Evolutionary conservation across 2,113 vertebrate genomes (phyloP).

Genomic region (Montifringilla adamsi): DNA sequence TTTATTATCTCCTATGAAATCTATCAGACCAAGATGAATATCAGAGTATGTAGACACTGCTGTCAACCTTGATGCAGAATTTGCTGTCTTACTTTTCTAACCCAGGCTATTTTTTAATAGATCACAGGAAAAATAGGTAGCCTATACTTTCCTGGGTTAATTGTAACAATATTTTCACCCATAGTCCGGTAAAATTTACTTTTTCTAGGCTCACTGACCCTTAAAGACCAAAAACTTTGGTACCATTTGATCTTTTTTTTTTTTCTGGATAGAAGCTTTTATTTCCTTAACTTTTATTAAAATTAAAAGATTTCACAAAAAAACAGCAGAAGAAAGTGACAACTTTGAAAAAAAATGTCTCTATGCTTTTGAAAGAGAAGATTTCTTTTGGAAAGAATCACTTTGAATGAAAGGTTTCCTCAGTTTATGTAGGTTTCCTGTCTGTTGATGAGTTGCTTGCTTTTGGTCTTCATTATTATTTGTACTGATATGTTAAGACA

Average conservation of each 20-base stretch:
- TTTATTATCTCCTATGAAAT: background rate
- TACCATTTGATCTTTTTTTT: background rate
- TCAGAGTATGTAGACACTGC: background rate
- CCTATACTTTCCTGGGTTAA: background rate
- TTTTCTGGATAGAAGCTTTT: background rate
- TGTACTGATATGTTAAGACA: background rate
- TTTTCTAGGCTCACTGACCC: background rate
- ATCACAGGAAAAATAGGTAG: background rate
- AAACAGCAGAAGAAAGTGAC: background rate
- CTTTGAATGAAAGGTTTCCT: background rate
- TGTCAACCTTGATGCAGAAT: background rate
- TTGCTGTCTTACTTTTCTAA: background rate
- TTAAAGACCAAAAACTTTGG: background rate
- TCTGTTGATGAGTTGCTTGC: fast-evolving
- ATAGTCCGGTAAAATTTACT: background rate
- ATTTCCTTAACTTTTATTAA: background rate
- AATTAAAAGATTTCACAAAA: background rate
- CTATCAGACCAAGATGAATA: background rate
- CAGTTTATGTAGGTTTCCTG: background rate
- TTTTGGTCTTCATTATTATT: background rate
- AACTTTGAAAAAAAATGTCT: background rate
- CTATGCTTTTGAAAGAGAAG: background rate
- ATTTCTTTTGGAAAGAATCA: background rate
- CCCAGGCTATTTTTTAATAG: background rate
- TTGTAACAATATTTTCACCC: background rate